phyloP scores from a whole-genome alignment of 2,888 invertebrate genomes.

The Sipha maydis region DNA sequence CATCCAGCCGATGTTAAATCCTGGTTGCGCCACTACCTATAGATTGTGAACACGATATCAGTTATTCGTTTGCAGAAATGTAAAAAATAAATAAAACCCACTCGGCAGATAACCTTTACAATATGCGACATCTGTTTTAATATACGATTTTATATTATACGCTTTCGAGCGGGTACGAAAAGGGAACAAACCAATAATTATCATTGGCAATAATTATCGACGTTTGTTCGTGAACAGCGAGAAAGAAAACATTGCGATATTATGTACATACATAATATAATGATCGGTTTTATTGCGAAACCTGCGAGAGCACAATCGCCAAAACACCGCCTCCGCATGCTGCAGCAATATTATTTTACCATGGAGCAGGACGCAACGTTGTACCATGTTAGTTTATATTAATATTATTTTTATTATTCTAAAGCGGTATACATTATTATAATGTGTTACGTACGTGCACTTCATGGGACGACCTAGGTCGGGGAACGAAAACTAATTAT shows the following conservation, averaged over 20 bases:
- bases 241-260: not conserved
- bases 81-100: too few species aligned
- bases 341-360: not conserved
- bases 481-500: constrained; percentile 55
- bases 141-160: too few species aligned
- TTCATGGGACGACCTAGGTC: constrained; percentile 4
- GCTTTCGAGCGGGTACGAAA: too few species aligned
- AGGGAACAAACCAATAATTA: not conserved
- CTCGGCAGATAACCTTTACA: too few species aligned
- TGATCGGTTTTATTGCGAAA: not conserved
- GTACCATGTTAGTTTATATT: not conserved
- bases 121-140: too few species aligned
- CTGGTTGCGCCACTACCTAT: too few species aligned
- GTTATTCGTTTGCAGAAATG: too few species aligned
- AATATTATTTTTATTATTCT: constrained; percentile 10
- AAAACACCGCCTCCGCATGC: not conserved
- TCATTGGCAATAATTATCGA: not conserved
- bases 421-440: not conserved
- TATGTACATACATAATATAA: not conserved
- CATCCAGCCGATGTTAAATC: too few species aligned
- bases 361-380: not conserved
- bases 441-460: not conserved
- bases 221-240: not conserved
- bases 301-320: not conserved
- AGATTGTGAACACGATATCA: too few species aligned